Evolutionary conservation across 2,888 invertebrate species (phyloP).

Genomic region (Mechanitis messenoides): DNA sequence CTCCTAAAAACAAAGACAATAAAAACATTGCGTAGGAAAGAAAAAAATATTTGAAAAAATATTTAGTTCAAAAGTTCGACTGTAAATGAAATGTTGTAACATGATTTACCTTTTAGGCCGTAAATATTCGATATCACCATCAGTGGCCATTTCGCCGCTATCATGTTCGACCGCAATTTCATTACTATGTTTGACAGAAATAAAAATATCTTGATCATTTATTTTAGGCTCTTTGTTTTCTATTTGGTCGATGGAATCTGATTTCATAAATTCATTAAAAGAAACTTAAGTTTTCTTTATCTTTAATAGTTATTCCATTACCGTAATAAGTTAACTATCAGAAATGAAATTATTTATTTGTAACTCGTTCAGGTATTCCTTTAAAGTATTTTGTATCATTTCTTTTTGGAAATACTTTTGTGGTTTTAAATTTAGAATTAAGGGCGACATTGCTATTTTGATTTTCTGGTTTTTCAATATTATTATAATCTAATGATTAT

Average conservation of each 20-base stretch:
- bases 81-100: neutral
- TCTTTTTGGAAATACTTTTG: neutral
- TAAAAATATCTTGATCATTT: neutral
- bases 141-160: neutral
- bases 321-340: no score
- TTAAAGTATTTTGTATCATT: neutral
- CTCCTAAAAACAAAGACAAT: slow-evolving; percentile 40
- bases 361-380: no score
- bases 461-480: neutral
- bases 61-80: neutral
- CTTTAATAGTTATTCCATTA: no score
- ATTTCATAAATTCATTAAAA: no score
- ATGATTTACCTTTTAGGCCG: slow-evolving; percentile 3
- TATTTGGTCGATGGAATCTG: no score
- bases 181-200: neutral
- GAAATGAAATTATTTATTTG: no score
- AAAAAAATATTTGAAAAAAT: no score
- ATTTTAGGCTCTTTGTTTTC: no score
- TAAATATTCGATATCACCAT: neutral
- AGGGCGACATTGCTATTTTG: neutral
- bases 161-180: neutral
- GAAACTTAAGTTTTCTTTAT: no score
- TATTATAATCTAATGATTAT: neutral
- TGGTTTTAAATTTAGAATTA: neutral
- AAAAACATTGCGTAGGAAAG: no score